Conservation (phyloP, 2,888 invertebrate species). For the Agrochola lychnidis region DNA sequence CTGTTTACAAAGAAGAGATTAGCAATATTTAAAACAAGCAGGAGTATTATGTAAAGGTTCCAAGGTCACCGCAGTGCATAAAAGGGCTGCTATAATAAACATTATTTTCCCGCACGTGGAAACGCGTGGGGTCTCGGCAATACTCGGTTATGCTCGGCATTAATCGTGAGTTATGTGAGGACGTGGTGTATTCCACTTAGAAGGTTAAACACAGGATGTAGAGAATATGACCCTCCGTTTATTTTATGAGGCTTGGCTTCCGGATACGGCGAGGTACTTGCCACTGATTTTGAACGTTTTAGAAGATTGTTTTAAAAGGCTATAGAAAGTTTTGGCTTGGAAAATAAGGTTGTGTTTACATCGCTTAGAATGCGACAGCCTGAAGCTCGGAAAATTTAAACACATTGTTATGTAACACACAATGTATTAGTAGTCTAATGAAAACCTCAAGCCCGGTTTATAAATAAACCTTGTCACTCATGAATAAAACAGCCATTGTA, state of each 20-base stretch:
- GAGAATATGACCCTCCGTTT: conserved; percentile 48
- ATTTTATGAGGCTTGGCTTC: conserved; percentile 45
- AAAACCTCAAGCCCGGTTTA: conserved; percentile 8
- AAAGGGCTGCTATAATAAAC: conserved; percentile 44
- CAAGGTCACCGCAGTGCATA: conserved; percentile 37
- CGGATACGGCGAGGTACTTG: neutral
- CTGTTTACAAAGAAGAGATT: neutral
- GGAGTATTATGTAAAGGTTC: conserved; percentile 3
- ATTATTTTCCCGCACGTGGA: conserved; percentile 54
- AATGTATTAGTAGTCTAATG: conserved; percentile 4
- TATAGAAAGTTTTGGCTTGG: neutral
- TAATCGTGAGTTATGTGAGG: conserved; percentile 56
- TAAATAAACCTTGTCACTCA: conserved; percentile 18
- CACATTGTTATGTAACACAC: conserved; percentile 28
- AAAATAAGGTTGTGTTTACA: conserved; percentile 4
- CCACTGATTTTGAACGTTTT: conserved; percentile 22
- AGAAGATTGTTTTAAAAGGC: neutral
- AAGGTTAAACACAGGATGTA: conserved; percentile 60
- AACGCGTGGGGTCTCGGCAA: conserved; percentile 49
- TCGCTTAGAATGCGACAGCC: neutral
- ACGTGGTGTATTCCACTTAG: conserved; percentile 58
- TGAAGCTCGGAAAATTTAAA: neutral
- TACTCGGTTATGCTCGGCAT: conserved; percentile 51
- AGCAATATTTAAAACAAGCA: conserved; percentile 8
- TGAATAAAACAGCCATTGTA: conserved; percentile 18